phyloP scores from a whole-genome alignment of 2,888 invertebrate species.

The Caenorhabditis japonica region DNA sequence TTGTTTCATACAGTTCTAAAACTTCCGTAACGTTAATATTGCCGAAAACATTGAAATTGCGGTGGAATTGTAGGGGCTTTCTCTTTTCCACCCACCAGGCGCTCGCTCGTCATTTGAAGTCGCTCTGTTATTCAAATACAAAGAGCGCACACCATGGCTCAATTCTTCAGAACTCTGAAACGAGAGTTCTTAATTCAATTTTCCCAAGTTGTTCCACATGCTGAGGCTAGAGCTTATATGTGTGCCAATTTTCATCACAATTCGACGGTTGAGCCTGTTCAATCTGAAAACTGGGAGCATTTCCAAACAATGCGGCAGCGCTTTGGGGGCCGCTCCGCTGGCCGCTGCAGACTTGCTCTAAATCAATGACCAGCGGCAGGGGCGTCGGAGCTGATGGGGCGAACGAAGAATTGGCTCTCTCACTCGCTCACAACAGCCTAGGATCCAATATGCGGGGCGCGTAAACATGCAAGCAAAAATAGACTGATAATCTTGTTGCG shows the following conservation, averaged over 20 bases:
- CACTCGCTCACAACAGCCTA: constrained; percentile 31
- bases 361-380: constrained; percentile 57
- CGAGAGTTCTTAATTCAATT: not conserved
- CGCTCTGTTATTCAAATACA: constrained; percentile 57
- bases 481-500: constrained; percentile 27
- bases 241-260: not conserved
- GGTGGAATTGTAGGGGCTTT: constrained; percentile 24
- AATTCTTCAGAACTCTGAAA: not conserved
- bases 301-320: constrained; percentile 28
- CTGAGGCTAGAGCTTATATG: not conserved
- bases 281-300: constrained; percentile 22
- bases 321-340: constrained; percentile 21
- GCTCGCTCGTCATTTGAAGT: constrained; percentile 42
- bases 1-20: not conserved
- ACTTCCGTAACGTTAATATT: not conserved
- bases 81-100: constrained; percentile 30
- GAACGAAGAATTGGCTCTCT: constrained; percentile 49
- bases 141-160: constrained; percentile 51
- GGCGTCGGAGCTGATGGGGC: constrained; percentile 54
- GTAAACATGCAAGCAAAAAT: constrained; percentile 34
- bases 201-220: not conserved
- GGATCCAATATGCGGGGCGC: constrained; percentile 40
- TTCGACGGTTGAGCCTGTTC: not conserved
- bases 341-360: constrained; percentile 51
- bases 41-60: constrained; percentile 30